Conservation (phyloP, 2,888 invertebrate genomes). For the Miltochrista miniata region DNA sequence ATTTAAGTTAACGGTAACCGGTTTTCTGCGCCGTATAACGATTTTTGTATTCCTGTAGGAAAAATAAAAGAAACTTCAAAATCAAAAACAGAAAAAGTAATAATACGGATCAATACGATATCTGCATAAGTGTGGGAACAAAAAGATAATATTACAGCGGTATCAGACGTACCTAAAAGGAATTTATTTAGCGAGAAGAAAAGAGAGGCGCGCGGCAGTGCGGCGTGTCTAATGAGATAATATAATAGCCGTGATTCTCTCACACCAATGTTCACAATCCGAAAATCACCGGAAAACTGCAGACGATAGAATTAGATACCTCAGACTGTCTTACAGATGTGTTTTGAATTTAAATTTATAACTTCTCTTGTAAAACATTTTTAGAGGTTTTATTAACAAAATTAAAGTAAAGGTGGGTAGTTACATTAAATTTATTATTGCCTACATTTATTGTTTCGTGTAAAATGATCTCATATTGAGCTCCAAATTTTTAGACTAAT, state of each 20-base stretch:
- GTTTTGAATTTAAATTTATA: constrained; percentile 27
- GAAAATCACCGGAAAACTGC: constrained; percentile 78
- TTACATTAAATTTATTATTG: no score
- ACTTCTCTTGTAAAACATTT: constrained; percentile 13
- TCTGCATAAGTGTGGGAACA: constrained; percentile 33
- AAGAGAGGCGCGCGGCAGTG: constrained; percentile 61
- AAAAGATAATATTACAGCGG: constrained; percentile 62
- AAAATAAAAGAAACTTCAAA: background rate
- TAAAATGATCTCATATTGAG: no score
- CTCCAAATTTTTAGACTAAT: no score
- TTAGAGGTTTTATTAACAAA: background rate
- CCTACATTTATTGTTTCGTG: no score
- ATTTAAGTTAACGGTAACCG: constrained; percentile 62
- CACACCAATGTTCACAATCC: constrained; percentile 66
- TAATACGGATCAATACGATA: constrained; percentile 21
- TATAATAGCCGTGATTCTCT: constrained; percentile 80
- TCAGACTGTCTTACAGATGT: constrained; percentile 39
- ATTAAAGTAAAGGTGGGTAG: no score
- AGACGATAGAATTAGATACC: constrained; percentile 47
- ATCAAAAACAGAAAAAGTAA: constrained; percentile 13
- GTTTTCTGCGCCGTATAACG: no score
- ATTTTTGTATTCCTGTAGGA: constrained; percentile 6
- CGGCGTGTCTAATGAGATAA: constrained; percentile 82
- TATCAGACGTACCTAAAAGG: constrained; percentile 64
- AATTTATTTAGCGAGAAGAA: constrained; percentile 76